These are phyloP conservation scores for Hemiprocne comata DNA, from an alignment of 2,113 vertebrate genomes.

Conservation along the genomic window DNA sequence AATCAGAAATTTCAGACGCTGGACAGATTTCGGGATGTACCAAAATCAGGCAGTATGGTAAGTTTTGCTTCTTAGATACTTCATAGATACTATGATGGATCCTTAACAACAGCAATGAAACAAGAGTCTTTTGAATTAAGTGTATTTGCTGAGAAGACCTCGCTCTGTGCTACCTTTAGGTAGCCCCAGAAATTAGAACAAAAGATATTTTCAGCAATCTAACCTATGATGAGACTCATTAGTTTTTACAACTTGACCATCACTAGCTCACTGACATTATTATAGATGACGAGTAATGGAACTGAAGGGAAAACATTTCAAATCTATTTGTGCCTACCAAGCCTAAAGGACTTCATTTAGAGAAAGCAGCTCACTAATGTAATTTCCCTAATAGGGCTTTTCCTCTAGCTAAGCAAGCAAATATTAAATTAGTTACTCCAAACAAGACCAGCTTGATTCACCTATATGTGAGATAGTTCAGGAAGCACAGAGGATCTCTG, in stretches of 20 bases:
- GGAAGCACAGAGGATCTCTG: slow-evolving; percentile 27
- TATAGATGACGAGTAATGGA: slow-evolving; percentile 34
- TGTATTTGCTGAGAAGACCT: neutral
- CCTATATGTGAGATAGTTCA: neutral
- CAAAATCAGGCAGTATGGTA: slow-evolving; percentile 99
- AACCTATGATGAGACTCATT: neutral
- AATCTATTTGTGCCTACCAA: neutral
- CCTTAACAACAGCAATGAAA: neutral
- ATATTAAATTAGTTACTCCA: slow-evolving; percentile 53
- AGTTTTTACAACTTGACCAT: neutral
- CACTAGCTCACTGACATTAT: neutral
- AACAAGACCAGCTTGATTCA: slow-evolving; percentile 41
- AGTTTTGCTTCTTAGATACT: slow-evolving; percentile 74
- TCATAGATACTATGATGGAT: slow-evolving; percentile 6
- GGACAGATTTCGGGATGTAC: slow-evolving; percentile 99
- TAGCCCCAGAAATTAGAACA: neutral
- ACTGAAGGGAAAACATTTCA: slow-evolving; percentile 20
- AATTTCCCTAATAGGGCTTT: slow-evolving; percentile 24
- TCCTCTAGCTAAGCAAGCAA: neutral
- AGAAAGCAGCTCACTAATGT: slow-evolving; percentile 16
- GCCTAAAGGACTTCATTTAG: neutral
- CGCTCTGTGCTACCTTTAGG: neutral
- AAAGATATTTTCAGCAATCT: neutral
- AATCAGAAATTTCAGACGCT: slow-evolving; percentile 99
- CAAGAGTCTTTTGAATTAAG: neutral